Percentiles rank a stretch among this genome's conserved stretches.
These are phyloP conservation scores for Octonoba sinensis DNA, from an alignment of 2,888 invertebrate species.

Conservation along the genomic window DNA sequence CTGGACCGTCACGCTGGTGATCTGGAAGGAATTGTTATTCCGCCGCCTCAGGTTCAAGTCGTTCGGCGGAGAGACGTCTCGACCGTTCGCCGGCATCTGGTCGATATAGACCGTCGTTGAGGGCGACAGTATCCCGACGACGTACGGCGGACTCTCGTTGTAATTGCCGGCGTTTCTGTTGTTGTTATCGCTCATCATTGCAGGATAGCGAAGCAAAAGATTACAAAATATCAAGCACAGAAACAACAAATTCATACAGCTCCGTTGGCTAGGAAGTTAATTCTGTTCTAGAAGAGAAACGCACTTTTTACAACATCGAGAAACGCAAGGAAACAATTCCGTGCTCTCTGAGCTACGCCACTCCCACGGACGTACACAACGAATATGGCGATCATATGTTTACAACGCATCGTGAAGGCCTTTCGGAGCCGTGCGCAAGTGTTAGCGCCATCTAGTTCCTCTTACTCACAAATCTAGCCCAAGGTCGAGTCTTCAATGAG, in stretches of 20 bases:
- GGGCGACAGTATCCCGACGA: constrained; percentile 57
- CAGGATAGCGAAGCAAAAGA: constrained; percentile 2
- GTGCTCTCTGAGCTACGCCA: constrained; percentile 18
- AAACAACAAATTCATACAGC: constrained; percentile 40
- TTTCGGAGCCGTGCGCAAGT: constrained; percentile 20
- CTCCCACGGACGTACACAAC: constrained; percentile 52
- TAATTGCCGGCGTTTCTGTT: constrained; percentile 31
- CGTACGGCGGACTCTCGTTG: constrained; percentile 46
- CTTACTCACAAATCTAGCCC: constrained; percentile 39
- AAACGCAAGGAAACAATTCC: constrained; percentile 6
- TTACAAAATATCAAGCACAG: not conserved
- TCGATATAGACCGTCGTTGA: constrained; percentile 57
- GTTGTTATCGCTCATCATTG: constrained; percentile 26
- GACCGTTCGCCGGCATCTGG: constrained; percentile 30
- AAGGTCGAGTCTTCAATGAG: constrained; percentile 41
- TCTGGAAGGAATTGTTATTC: constrained; percentile 93
- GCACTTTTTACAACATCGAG: too few relatives aligned
- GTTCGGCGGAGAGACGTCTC: constrained; percentile 13
- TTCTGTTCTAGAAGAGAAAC: too few relatives aligned
- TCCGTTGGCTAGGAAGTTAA: too few relatives aligned
- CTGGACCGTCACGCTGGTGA: constrained; percentile 83
- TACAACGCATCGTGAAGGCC: constrained; percentile 37
- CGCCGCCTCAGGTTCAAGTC: constrained; percentile 38
- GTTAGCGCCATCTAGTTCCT: constrained; percentile 57
- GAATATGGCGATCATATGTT: constrained; percentile 55